A percentile compares a stretch with the other conserved stretches of the same genome.
Evolutionary conservation across 2,888 invertebrate species (phyloP).

Genomic region (Tenthredo livida): DNA sequence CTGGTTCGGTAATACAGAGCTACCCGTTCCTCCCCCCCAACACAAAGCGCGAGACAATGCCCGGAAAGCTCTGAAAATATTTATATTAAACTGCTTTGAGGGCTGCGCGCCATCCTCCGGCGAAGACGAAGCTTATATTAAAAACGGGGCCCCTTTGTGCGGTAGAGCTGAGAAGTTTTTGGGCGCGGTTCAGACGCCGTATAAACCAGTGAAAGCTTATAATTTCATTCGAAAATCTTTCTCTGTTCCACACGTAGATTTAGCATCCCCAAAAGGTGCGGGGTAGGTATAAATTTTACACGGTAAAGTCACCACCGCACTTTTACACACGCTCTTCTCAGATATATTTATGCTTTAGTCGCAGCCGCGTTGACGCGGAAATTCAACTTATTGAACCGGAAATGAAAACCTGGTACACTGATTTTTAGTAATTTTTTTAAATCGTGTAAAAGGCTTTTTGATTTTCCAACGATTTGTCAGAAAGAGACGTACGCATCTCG

Average conservation of each 20-base stretch:
- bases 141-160: constrained; percentile 52
- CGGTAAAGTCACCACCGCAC: not conserved
- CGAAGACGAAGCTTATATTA: constrained; percentile 54
- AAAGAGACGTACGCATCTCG: too few species aligned
- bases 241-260: not conserved
- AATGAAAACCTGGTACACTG: not conserved
- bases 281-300: not conserved
- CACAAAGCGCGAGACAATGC: constrained; percentile 54
- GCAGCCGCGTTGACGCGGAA: not conserved
- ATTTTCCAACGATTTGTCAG: not conserved
- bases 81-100: constrained; percentile 58
- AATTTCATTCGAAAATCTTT: constrained; percentile 9
- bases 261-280: not conserved
- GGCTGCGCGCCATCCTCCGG: constrained; percentile 51
- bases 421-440: not conserved
- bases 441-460: not conserved
- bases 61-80: constrained; percentile 58
- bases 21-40: not conserved
- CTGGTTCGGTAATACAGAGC: constrained; percentile 66
- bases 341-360: not conserved
- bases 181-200: constrained; percentile 9
- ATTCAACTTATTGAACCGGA: not conserved
- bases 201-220: not conserved
- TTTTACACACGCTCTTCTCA: not conserved
- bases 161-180: constrained; percentile 34